Conservation (phyloP, 2,888 invertebrate species). For the Zygaena filipendulae region DNA sequence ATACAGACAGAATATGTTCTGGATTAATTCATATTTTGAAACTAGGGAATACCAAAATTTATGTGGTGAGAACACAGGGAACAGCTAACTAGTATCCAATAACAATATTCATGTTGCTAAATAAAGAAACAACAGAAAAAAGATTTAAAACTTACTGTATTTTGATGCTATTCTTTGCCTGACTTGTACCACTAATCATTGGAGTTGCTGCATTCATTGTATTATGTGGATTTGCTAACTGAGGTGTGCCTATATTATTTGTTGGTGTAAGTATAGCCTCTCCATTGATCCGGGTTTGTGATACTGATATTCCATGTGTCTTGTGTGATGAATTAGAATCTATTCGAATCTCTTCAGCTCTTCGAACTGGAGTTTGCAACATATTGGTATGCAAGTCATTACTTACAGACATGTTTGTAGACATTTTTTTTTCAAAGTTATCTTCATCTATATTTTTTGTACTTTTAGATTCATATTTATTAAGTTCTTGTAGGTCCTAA, state of each 20-base stretch:
- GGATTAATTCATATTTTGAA: no score
- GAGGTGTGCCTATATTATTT: slow-evolving; percentile 43
- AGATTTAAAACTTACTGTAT: slow-evolving; percentile 57
- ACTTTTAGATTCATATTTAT: no score
- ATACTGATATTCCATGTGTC: no score
- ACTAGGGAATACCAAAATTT: no score
- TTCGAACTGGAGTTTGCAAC: neutral
- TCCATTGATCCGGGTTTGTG: slow-evolving; percentile 30
- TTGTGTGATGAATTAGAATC: neutral
- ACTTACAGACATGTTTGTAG: neutral
- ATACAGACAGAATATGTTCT: no score
- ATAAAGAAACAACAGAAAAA: slow-evolving; percentile 8
- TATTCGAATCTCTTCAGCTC: neutral
- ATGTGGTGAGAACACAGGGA: no score
- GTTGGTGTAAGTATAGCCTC: slow-evolving; percentile 54
- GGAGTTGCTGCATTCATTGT: slow-evolving; percentile 62
- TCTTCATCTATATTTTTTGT: no score
- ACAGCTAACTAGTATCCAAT: no score
- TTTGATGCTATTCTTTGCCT: slow-evolving; percentile 70
- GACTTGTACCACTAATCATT: slow-evolving; percentile 61
- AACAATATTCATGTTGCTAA: no score
- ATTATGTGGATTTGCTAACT: slow-evolving; percentile 62
- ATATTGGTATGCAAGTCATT: neutral
- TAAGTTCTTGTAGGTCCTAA: no score
- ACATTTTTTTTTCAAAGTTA: neutral